Evolutionary conservation across 2,113 vertebrate species (phyloP), one percentile per base, ranked within the genome.

Genomic region (Steatornis caripensis): DNA sequence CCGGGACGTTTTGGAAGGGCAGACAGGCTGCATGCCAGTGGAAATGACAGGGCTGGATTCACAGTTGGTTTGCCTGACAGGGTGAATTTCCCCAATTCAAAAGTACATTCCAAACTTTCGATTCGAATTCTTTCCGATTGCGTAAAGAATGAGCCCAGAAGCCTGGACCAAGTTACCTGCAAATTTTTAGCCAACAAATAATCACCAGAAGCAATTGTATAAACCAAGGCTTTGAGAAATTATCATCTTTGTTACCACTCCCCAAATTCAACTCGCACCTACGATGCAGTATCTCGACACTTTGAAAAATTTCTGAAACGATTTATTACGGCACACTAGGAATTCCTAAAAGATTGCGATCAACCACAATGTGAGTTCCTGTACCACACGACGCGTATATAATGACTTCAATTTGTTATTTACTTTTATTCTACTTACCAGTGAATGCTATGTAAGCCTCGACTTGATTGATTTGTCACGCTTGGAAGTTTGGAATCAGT

Each of bases 221-320:
- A 54, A 37, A 80, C 37, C 26, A 75, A 65, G 45, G 4, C 30
- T 41, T 22, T 22, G 11, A 82, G 34, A 82, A 91, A 66, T 78
- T 43, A 27, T 13, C n/a, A 12, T 53, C 37, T 54, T 46, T 0
- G 0, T 26, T 49, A 41, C 34, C 64, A 36, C n/a, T 45, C 48
- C 64, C 18, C 24, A 75, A 89, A 48, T 46, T n/a, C 41, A 82
- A 60, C 34, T 74, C 39, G 64, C 81, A 83, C 5, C 27, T 3
- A n/a, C 0, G 4, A 64, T 10, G 5, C 9, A 27, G 1, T 69
- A 71, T 32, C 49, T 51, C 12, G 10, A 58, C 7, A 1, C 7
- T 37, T 49, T 1, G 16, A 14, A 70, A 57, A 22, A 86, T 8
- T 61, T 37, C 32, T 58, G 57, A 68, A 79, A 66, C 26, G 4